Conservation (phyloP, 2,888 invertebrate species). For the Gymnocheta viridis region DNA sequence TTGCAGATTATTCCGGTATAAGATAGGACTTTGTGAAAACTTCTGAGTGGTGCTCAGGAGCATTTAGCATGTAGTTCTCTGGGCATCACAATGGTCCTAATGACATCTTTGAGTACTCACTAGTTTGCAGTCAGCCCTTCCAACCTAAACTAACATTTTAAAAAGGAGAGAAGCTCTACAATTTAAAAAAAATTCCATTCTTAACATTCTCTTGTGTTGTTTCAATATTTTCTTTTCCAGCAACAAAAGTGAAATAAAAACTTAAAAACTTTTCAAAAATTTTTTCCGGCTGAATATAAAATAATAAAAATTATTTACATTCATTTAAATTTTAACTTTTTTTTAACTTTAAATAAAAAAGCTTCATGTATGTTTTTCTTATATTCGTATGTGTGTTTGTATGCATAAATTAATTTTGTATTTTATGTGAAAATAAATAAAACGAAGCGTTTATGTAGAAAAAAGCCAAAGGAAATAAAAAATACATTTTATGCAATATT, state of each 20-base stretch:
- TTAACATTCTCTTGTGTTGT: background rate
- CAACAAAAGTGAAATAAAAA: conserved; percentile 3
- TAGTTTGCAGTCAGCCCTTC: too few relatives aligned
- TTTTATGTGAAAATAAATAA: background rate
- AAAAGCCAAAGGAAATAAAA: conserved; percentile 31
- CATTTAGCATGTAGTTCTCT: too few relatives aligned
- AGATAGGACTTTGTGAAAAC: too few relatives aligned
- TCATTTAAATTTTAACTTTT: conserved; percentile 26
- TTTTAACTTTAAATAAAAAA: conserved; percentile 28
- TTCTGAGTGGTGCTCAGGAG: too few relatives aligned
- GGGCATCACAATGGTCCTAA: too few relatives aligned
- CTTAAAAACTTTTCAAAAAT: background rate
- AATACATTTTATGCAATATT: conserved; percentile 7
- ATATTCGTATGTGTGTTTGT: conserved; percentile 3
- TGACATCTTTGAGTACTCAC: too few relatives aligned
- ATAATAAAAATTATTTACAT: conserved; percentile 22
- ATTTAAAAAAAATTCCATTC: background rate
- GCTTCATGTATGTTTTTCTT: background rate
- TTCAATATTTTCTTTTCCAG: background rate
- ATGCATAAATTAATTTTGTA: conserved; percentile 25
- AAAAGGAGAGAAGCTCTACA: background rate
- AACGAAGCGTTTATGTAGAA: conserved; percentile 16
- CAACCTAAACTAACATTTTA: too few relatives aligned
- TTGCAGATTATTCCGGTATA: too few relatives aligned
- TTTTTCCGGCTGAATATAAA: background rate